Conservation (phyloP, 2,113 vertebrate genomes). For the Dasypus novemcinctus region DNA sequence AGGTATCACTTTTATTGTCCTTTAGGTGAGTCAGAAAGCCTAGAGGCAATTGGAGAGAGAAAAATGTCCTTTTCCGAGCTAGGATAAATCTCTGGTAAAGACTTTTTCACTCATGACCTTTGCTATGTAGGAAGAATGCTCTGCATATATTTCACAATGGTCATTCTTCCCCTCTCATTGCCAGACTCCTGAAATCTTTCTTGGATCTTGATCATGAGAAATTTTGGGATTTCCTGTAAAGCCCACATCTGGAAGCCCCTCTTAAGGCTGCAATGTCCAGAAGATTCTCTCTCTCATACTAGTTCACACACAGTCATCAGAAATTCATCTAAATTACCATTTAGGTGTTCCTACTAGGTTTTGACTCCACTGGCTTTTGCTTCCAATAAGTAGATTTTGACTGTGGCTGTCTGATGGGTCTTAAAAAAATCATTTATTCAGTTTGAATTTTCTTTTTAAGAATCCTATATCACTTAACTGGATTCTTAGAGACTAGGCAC, state of each 20-base stretch:
- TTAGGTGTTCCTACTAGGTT: not conserved
- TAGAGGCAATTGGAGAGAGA: no score
- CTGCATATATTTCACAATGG: not conserved
- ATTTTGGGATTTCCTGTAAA: not conserved
- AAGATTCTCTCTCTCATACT: not conserved
- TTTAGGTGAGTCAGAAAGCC: no score
- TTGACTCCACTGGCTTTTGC: not conserved
- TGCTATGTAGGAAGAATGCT: not conserved
- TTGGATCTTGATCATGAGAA: not conserved
- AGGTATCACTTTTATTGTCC: no score
- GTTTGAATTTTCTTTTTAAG: not conserved
- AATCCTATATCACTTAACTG: no score
- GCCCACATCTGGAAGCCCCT: fast-evolving
- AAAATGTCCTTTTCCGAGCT: not conserved
- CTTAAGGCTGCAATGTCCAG: fast-evolving
- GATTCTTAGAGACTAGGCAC: no score
- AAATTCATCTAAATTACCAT: not conserved
- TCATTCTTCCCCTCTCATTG: not conserved
- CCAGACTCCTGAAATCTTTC: not conserved
- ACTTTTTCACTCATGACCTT: not conserved
- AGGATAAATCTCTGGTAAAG: not conserved
- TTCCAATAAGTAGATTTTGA: not conserved
- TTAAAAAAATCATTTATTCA: not conserved
- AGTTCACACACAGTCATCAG: not conserved
- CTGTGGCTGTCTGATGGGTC: not conserved